Percentiles rank a stretch among this genome's conserved stretches.
Evolutionary conservation across 2,888 invertebrate species (phyloP).

Genomic region (Nasonovia ribisnigri): DNA sequence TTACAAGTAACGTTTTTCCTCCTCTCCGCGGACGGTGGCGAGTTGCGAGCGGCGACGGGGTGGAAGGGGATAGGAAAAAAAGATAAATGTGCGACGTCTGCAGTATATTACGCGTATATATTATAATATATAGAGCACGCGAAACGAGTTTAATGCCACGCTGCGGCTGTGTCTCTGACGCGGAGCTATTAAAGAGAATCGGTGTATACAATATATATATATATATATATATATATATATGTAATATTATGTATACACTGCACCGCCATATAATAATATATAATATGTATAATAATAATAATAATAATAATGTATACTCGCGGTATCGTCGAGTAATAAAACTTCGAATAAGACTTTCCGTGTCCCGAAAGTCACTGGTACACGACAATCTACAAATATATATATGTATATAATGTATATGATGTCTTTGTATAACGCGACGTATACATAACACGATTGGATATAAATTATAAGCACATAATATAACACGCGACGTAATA

Average conservation of each 20-base stretch:
- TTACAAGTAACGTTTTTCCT: not conserved
- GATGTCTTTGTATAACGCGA: not conserved
- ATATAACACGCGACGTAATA: not conserved
- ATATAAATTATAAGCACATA: slow-evolving; percentile 3
- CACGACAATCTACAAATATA: not conserved
- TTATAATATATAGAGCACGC: slow-evolving; percentile 3
- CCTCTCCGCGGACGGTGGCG: not conserved
- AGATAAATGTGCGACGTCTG: slow-evolving; percentile 30
- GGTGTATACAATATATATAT: not conserved
- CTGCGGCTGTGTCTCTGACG: not conserved
- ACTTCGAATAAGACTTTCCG: slow-evolving; percentile 11
- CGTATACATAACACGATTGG: not conserved
- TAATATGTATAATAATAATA: not conserved
- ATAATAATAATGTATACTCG: not conserved
- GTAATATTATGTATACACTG: not conserved
- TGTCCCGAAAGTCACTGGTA: not conserved
- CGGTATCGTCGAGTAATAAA: slow-evolving; percentile 25
- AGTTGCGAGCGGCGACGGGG: not conserved
- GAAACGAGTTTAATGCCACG: not conserved
- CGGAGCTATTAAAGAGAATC: slow-evolving; percentile 31
- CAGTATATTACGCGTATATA: not conserved
- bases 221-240: not conserved
- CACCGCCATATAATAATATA: not conserved
- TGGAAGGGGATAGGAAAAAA: not conserved
- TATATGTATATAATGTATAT: not conserved